Conservation (phyloP, 64 coral and sea anemone genomes). For the Catalaphyllia jardinei region DNA sequence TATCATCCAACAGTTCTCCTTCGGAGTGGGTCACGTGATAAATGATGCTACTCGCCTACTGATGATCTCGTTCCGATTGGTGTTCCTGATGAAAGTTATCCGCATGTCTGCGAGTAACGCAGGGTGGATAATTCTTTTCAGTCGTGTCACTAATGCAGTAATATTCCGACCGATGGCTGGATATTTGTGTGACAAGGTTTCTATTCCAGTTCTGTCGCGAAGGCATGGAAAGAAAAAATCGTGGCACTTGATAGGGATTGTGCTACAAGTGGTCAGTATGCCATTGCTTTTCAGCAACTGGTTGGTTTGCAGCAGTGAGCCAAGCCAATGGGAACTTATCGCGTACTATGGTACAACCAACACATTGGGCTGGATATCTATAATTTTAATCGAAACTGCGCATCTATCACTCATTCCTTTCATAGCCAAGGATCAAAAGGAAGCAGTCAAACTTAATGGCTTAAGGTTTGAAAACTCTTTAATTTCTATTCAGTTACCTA, state of each 20-base stretch:
- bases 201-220: conserved; percentile 4
- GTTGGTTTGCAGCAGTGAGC: neutral
- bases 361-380: neutral
- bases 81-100: conserved; percentile 39
- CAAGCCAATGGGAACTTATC: conserved; percentile 4
- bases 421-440: conserved; percentile 17
- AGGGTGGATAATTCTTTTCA: neutral
- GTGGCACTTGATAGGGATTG: conserved; percentile 22
- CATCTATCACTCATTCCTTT: conserved; percentile 23
- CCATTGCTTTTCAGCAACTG: conserved; percentile 15
- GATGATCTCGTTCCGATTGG: neutral
- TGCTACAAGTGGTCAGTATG: neutral
- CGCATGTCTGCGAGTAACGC: conserved; percentile 7
- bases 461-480: conserved; percentile 13
- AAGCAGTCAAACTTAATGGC: neutral
- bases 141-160: neutral
- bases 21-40: conserved; percentile 38
- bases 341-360: neutral
- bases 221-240: conserved; percentile 21
- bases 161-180: neutral
- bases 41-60: neutral
- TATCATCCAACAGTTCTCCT: neutral
- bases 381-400: conserved; percentile 3
- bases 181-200: neutral
- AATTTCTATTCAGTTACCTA: neutral